Evolutionary conservation across 1,140 invertebrate species (phyloP).

Genomic region (Ceratosolen fusciceps): DNA sequence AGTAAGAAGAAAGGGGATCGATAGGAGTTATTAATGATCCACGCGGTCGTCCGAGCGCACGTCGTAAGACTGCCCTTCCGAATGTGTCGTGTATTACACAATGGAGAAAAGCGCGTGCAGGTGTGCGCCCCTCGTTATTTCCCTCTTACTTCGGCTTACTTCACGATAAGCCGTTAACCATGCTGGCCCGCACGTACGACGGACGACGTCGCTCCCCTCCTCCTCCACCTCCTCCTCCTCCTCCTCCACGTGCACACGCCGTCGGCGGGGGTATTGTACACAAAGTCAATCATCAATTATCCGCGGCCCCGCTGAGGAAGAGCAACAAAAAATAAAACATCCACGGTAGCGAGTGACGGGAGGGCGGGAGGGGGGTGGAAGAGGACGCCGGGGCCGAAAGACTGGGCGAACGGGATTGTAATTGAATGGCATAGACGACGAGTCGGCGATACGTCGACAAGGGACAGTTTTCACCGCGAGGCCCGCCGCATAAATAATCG

Average conservation of each 20-base stretch:
- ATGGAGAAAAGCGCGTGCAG: slow-evolving; percentile 20
- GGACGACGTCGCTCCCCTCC: no score
- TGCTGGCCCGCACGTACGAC: no score
- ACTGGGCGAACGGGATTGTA: background rate
- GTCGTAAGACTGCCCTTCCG: no score
- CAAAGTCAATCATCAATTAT: slow-evolving; percentile 25
- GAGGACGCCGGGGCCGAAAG: background rate
- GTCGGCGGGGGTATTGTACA: background rate
- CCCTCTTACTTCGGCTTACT: background rate
- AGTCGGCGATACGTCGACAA: background rate
- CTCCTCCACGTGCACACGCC: no score
- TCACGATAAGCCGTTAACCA: background rate
- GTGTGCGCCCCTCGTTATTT: slow-evolving; percentile 17
- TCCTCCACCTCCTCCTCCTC: no score
- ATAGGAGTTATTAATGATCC: no score
- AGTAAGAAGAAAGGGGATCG: no score
- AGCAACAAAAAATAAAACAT: no score
- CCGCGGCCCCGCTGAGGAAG: background rate
- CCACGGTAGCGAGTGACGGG: no score
- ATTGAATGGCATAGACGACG: slow-evolving; percentile 15
- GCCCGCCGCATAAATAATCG: slow-evolving; percentile 19
- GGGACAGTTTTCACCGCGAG: slow-evolving; percentile 9
- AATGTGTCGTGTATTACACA: slow-evolving; percentile 32
- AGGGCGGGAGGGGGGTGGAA: background rate
- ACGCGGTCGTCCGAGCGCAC: no score